These are phyloP conservation scores for Apodemus agrarius DNA, from an alignment of 2,797 vertebrate genomes.

Conservation along the genomic window DNA sequence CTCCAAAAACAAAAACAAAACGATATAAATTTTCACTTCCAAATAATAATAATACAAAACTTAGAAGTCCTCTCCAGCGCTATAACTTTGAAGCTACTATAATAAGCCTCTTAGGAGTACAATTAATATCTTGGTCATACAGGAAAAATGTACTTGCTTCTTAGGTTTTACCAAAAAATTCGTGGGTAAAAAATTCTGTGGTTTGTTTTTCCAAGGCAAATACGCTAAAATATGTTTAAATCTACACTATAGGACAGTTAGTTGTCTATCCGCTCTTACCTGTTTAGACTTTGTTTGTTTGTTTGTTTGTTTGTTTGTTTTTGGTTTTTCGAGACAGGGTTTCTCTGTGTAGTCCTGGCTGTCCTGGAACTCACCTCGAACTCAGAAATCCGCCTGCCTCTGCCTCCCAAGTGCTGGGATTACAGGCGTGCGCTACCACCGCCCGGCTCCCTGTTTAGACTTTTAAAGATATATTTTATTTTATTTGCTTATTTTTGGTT, in stretches of 20 bases:
- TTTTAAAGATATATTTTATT: too few species aligned
- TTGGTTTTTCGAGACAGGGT: too few species aligned
- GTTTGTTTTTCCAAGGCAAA: neutral
- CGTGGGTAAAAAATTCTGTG: neutral
- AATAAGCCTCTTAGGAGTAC: neutral
- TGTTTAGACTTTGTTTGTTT: too few species aligned
- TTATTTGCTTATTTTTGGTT: too few species aligned
- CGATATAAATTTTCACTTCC: neutral
- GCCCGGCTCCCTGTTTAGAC: too few species aligned
- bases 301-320: too few species aligned
- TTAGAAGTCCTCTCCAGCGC: too few species aligned
- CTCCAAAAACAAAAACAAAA: neutral
- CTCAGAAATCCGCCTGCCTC: too few species aligned
- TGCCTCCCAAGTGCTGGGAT: too few species aligned
- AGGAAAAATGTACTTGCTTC: neutral
- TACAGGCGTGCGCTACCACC: too few species aligned
- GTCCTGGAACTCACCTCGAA: too few species aligned
- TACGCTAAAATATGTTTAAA: neutral
- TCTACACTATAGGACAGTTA: neutral
- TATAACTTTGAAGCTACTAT: neutral
- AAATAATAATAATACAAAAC: neutral
- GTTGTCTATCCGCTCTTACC: neutral
- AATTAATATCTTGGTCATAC: neutral
- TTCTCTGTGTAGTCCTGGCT: too few species aligned
- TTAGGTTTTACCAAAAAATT: neutral